Base-by-base conservation (phyloP, 2,888 invertebrate genomes). In the Dascillus cervinus region DNA sequence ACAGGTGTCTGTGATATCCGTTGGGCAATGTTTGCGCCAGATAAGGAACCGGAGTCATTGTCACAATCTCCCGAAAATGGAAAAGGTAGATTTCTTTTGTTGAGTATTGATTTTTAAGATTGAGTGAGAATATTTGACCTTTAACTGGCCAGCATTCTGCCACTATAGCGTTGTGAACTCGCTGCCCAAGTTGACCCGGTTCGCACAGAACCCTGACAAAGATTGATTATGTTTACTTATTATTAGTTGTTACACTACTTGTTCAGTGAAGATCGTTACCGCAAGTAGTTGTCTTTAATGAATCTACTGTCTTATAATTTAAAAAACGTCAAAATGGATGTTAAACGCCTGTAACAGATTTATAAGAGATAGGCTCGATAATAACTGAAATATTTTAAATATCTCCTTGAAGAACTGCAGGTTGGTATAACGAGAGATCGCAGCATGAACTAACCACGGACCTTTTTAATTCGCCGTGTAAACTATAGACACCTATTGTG, bases 401-500 rank as follows among this genome's bases (percentile, higher is more conserved):
- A 38, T 38, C 35, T 38, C 19, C 11, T 30, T 23, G 26, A 24
- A 22, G 27, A 32, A 23, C 34, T 34, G 41, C 35, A 34, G 37
- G 39, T 30, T 34, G 43, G 30, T 36, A 37, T 39, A 44, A 37
- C 34, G 39, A 37, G 42, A 39, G 43, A 45, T 33, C 47, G 19
- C 47, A 47, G 47, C 48, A 32, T 45, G 50, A 35, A 37, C 30
- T 38, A 34, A 26, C 32, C 37, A 43, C 41, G 42, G 49, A 34
- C 39, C 43, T 40, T 37, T 49, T 51, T 55, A 55, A 55, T 53
- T 45, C 50, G 43, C 50, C 55, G 51, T 55, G 55, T 55, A 55
- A 55, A 55, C 55, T 49, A 53, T 49, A 49, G 53, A 50, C 53
- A 49, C 55, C 53, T 48, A 54, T 54, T 54, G 54, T 54, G 52